Evolutionary conservation across 2,888 invertebrate genomes (phyloP).

Genomic region (Arctia plantaginis): DNA sequence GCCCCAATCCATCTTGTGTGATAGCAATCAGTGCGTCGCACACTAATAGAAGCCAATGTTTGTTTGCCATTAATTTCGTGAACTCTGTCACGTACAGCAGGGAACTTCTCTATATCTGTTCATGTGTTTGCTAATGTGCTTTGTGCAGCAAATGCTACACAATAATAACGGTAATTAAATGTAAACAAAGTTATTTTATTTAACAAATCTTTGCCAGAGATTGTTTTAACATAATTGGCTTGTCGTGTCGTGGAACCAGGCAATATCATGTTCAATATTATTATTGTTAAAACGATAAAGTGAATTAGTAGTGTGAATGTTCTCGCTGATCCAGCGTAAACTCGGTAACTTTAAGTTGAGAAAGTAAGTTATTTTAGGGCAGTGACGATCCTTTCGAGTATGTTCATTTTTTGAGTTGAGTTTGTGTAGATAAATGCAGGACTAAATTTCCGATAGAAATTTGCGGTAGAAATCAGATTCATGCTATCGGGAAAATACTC

Average conservation of each 20-base stretch:
- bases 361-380: no score
- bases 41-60: conserved; percentile 62
- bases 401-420: no score
- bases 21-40: conserved; percentile 62
- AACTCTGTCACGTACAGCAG: conserved; percentile 35
- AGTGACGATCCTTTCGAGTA: no score
- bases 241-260: background rate
- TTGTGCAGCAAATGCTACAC: conserved; percentile 23
- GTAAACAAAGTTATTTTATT: conserved; percentile 20
- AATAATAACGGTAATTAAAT: conserved; percentile 39
- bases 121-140: conserved; percentile 26
- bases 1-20: conserved; percentile 58
- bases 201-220: background rate
- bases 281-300: background rate
- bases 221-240: background rate
- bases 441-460: no score
- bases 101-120: conserved; percentile 6
- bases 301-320: background rate
- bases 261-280: background rate
- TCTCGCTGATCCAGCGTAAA: background rate
- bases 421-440: no score
- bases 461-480: no score
- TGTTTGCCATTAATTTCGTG: conserved; percentile 60
- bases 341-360: no score
- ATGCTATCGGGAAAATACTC: no score